Conservation (phyloP, 1,140 invertebrate genomes). For the Phocides pigmalion region DNA sequence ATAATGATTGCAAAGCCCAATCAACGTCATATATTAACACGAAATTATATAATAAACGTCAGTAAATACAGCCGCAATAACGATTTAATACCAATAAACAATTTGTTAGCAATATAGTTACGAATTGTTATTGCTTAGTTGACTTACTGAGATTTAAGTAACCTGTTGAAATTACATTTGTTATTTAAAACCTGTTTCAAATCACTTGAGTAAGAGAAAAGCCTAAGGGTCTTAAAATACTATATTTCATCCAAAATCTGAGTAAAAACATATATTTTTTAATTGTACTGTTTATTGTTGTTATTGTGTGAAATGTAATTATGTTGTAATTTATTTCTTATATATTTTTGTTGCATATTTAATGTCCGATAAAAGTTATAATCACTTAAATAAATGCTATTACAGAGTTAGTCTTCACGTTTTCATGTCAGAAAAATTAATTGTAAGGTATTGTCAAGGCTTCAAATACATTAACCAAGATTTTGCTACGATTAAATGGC, state of each 20-base stretch:
- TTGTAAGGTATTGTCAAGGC: too few relatives aligned
- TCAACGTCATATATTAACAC: slow-evolving; percentile 24
- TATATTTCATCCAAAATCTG: background rate
- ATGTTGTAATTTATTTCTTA: too few relatives aligned
- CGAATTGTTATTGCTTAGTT: slow-evolving; percentile 30
- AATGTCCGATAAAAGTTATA: too few relatives aligned
- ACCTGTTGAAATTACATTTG: slow-evolving; percentile 25
- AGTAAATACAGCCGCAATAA: slow-evolving; percentile 48
- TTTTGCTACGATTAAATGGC: too few relatives aligned
- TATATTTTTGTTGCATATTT: too few relatives aligned
- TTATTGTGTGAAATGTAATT: too few relatives aligned
- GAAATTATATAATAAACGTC: slow-evolving; percentile 26
- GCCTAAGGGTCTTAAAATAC: background rate
- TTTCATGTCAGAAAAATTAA: too few relatives aligned
- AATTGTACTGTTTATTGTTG: too few relatives aligned
- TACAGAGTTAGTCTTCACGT: too few relatives aligned
- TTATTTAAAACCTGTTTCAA: slow-evolving; percentile 15
- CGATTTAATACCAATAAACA: slow-evolving; percentile 47
- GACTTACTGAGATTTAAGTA: slow-evolving; percentile 28
- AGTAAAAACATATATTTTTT: too few relatives aligned
- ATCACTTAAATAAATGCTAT: too few relatives aligned
- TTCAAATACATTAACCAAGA: too few relatives aligned
- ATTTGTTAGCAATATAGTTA: slow-evolving; percentile 36
- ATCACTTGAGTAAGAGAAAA: background rate
- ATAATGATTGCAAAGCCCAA: slow-evolving; percentile 7